These are phyloP conservation scores for Dicyrtoma fusca DNA, from an alignment of 2,888 invertebrate genomes.

Conservation along the genomic window DNA sequence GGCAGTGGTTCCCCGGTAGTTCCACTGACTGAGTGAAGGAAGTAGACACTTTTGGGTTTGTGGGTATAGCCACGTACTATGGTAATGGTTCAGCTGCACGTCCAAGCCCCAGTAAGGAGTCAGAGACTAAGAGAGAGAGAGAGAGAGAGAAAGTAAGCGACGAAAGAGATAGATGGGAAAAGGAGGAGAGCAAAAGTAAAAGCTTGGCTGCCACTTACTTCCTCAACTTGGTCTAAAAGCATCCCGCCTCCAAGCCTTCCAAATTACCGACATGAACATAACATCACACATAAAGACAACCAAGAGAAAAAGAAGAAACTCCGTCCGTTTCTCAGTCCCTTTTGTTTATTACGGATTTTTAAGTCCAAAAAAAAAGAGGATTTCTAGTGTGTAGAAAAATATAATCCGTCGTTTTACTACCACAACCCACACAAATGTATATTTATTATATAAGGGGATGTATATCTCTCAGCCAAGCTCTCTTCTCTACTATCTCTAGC, in stretches of 20 bases:
- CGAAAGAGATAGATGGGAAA: conserved; percentile 6
- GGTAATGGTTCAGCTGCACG: neutral
- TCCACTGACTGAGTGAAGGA: too few species aligned
- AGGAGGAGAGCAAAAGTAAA: conserved; percentile 17
- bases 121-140: neutral
- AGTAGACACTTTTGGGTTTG: too few species aligned
- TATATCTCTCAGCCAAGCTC: too few species aligned
- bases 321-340: neutral
- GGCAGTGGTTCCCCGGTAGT: too few species aligned
- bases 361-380: neutral
- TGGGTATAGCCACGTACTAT: too few species aligned
- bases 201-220: conserved; percentile 15
- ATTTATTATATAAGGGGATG: too few species aligned
- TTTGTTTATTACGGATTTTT: conserved; percentile 12
- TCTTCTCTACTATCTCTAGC: too few species aligned
- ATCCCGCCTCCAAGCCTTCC: conserved; percentile 9
- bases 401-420: too few species aligned
- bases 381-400: neutral
- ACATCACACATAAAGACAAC: conserved; percentile 15
- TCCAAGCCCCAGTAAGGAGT: neutral
- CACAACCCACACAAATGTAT: too few species aligned
- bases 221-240: conserved; percentile 16
- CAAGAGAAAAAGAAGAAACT: conserved; percentile 4
- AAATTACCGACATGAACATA: conserved; percentile 19
- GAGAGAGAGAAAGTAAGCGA: neutral